Evolutionary conservation across 2,797 vertebrate species (phyloP), one percentile per base, ranked within the genome.

Genomic region (Pseudochaenichthys georgianus): DNA sequence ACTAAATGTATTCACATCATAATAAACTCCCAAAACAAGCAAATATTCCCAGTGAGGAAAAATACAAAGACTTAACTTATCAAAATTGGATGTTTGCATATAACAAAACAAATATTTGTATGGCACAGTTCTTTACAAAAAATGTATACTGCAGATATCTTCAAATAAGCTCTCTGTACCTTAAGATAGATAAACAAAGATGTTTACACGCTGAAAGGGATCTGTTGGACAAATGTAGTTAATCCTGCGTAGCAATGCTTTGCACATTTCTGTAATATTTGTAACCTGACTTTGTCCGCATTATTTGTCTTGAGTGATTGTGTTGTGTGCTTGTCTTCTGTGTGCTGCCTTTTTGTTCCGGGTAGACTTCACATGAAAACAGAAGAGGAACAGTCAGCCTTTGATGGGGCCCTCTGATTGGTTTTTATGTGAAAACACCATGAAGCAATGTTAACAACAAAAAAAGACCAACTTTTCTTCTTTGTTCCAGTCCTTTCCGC

Each of bases 281-380:
- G 48, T 52, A 31, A 52, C 55, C 31, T 73, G 62, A 80, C 64
- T 72, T 80, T 50, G 41, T 78, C 78, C 28, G 21, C 51, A 66
- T n/a, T 1, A 17, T 47, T 43, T 76, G 28, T 52, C 43, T 43
- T 21, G 6, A 34, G 63, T 50, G 21, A 58, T 53, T 42, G 48
- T 74, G 47, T 47, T 34, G 38, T 50, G 34, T 80, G 67, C 77
- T 84, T 65, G 65, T 80, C 65, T 77, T 79, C 70, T 70, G 52
- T 80, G 70, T 54, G 59, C 47, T 59, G 46, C 16, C 52, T 53
- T 6, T 68, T 63, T 42, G 23, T 65, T 61, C 60, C 19, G 1
- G 0, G 4, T 66, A 43, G 42, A 59, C 65, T 51, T 75, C 28
- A 50, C 46, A 63, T 65, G 17, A 54, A 57, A 64, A 70, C 50